A percentile compares a stretch with the other conserved stretches of the same genome.
Conservation (phyloP, 1,140 invertebrate species). For the Ostrea denselamellosa region DNA sequence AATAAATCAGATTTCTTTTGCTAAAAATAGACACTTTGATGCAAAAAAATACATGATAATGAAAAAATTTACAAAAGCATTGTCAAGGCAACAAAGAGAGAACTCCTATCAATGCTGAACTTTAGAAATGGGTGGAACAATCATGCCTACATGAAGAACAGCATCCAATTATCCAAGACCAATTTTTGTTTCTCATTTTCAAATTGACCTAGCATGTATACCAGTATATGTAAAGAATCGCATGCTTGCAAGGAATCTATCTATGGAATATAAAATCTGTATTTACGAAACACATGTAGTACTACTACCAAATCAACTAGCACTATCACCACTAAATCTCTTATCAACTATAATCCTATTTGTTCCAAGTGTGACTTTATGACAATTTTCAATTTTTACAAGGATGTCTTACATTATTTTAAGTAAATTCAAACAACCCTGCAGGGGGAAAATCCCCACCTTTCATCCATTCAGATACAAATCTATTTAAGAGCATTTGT, state of each 20-base stretch:
- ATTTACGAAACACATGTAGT: neutral
- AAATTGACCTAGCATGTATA: neutral
- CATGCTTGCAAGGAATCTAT: neutral
- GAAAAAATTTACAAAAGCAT: neutral
- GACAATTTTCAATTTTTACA: neutral
- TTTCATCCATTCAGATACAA: neutral
- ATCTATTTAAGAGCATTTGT: neutral
- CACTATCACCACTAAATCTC: neutral
- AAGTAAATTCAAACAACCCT: neutral
- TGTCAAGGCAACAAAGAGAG: conserved; percentile 35
- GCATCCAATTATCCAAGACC: neutral
- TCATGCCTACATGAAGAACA: neutral
- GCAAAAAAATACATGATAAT: neutral
- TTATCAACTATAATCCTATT: neutral
- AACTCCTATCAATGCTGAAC: conserved; percentile 3
- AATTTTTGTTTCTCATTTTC: neutral
- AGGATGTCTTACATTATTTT: neutral
- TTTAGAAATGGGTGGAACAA: neutral
- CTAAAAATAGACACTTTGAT: neutral
- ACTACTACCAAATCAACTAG: neutral
- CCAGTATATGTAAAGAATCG: neutral
- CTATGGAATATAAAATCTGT: neutral
- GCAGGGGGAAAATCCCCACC: neutral
- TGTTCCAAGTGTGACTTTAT: neutral
- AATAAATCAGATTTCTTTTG: neutral